phyloP scores from a whole-genome alignment of 2,113 vertebrate genomes.

The Megaceryle torquata region DNA sequence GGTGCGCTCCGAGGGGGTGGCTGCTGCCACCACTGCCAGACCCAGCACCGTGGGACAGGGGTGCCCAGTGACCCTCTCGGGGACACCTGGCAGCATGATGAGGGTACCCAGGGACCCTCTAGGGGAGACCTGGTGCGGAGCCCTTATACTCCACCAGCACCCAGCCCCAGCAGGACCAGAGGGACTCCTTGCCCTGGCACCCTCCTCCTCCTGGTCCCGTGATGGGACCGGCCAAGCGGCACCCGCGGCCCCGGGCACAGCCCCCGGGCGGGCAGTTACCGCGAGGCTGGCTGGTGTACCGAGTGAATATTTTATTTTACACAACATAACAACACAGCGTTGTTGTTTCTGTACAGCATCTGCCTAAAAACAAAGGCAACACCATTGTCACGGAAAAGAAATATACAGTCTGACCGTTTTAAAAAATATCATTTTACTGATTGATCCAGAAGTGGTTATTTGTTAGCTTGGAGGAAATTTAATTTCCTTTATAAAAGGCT shows the following conservation, averaged over 20 bases:
- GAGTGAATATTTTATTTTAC: constrained; percentile 87
- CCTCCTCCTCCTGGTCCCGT: neutral
- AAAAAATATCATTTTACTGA: constrained; percentile 90
- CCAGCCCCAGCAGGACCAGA: neutral
- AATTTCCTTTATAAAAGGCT: constrained; percentile 81
- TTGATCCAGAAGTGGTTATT: constrained; percentile 73
- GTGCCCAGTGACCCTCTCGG: neutral
- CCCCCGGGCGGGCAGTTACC: constrained; percentile 15
- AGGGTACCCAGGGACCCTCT: neutral
- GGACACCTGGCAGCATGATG: neutral
- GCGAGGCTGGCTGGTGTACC: constrained; percentile 69
- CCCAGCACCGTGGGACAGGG: neutral
- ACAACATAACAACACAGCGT: constrained; percentile 90
- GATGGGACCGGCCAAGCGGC: neutral
- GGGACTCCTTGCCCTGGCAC: accelerated
- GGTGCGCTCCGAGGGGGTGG: neutral
- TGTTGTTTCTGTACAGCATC: constrained; percentile 88
- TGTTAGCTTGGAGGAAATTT: constrained; percentile 72
- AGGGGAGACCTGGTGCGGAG: neutral
- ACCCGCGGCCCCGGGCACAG: neutral
- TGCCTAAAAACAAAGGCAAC: constrained; percentile 86
- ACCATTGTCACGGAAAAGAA: constrained; percentile 81
- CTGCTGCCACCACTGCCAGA: neutral
- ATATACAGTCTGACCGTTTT: constrained; percentile 74
- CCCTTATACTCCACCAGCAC: accelerated